phyloP scores from a whole-genome alignment of 2,888 invertebrate genomes.

The Oasisia sp. region DNA sequence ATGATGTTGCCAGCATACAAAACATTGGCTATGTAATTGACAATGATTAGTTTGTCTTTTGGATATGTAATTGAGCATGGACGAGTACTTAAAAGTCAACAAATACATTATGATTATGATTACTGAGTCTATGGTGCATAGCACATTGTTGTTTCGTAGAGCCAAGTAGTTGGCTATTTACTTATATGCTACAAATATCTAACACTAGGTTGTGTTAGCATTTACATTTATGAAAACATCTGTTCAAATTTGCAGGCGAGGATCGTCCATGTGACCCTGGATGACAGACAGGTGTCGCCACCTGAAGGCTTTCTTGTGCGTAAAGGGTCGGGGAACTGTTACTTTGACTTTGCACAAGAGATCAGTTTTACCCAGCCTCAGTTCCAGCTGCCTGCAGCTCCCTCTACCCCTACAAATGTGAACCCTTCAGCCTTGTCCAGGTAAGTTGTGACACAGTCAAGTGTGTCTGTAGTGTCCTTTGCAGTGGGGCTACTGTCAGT shows the following conservation, averaged over 20 bases:
- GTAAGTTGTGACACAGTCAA: background rate
- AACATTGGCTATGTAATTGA: too few relatives aligned
- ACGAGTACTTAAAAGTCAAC: too few relatives aligned
- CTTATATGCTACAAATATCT: too few relatives aligned
- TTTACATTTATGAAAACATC: background rate
- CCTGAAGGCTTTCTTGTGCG: constrained; percentile 71
- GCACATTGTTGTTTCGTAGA: too few relatives aligned
- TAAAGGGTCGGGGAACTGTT: constrained; percentile 79
- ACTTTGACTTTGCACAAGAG: constrained; percentile 82
- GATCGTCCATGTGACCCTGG: constrained; percentile 64
- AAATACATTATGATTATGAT: too few relatives aligned
- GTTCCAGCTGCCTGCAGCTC: background rate
- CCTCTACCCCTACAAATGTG: background rate
- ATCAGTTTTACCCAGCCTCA: constrained; percentile 58
- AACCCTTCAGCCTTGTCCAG: background rate
- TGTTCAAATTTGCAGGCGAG: constrained; percentile 55
- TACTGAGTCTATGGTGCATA: too few relatives aligned
- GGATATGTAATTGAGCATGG: too few relatives aligned
- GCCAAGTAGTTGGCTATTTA: too few relatives aligned
- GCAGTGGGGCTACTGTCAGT: too few relatives aligned
- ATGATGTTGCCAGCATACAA: too few relatives aligned
- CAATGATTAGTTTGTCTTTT: too few relatives aligned
- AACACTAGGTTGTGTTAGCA: background rate
- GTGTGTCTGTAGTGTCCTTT: too few relatives aligned
- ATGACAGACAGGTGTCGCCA: constrained; percentile 63